Evolutionary conservation across 2,113 vertebrate species (phyloP).

Genomic region (Cyphomyrus plagiostoma): DNA sequence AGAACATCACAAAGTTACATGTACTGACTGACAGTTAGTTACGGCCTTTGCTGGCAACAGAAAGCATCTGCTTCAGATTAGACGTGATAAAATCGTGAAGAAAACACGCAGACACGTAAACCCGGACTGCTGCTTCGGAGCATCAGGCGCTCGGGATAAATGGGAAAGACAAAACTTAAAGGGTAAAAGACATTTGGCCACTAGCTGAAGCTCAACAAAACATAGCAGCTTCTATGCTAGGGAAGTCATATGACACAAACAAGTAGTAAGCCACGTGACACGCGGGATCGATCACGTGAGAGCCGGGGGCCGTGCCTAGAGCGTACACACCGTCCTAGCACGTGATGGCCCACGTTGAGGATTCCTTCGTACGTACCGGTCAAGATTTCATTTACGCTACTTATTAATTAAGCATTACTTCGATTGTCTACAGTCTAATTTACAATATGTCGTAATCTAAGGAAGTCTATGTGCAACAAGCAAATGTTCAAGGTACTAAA

Average conservation of each 20-base stretch:
- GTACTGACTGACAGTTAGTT: not conserved
- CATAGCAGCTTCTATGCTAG: constrained; percentile 1
- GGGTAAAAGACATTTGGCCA: not conserved
- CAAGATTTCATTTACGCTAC: not conserved
- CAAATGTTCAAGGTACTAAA: not conserved
- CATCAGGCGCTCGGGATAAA: not conserved
- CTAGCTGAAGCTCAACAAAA: not conserved
- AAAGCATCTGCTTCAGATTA: not conserved
- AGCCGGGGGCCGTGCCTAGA: not conserved
- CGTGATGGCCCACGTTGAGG: not conserved
- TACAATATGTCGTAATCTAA: not conserved
- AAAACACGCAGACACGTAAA: not conserved
- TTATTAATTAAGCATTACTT: not conserved
- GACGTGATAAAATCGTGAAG: not conserved
- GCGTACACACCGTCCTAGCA: too few relatives aligned
- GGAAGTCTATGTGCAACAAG: not conserved
- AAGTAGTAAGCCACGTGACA: not conserved
- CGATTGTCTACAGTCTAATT: not conserved
- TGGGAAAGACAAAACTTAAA: not conserved
- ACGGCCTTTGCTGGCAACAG: not conserved
- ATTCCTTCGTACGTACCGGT: not conserved
- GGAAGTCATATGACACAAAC: constrained; percentile 33
- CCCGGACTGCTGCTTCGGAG: not conserved
- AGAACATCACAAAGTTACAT: not conserved
- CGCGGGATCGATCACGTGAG: not conserved